A percentile compares a stretch with the other conserved stretches of the same genome.
Conservation (phyloP, 2,797 vertebrate genomes). For the Sebastes miniatus region DNA sequence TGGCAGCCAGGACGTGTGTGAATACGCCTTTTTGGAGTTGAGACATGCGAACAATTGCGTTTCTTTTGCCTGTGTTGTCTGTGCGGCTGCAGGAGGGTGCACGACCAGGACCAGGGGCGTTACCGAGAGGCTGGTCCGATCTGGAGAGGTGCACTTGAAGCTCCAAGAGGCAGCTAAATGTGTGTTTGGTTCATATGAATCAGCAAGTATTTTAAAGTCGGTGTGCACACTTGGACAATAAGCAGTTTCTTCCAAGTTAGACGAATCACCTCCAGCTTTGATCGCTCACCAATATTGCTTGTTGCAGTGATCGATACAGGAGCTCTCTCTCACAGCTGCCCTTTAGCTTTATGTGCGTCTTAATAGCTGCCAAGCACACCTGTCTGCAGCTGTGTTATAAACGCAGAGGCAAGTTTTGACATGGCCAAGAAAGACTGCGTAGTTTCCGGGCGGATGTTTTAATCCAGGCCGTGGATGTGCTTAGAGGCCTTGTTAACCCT, state of each 20-base stretch:
- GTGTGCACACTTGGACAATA: no score
- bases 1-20: neutral
- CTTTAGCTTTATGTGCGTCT: constrained; percentile 1
- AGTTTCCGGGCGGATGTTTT: constrained; percentile 59
- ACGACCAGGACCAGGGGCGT: constrained; percentile 86
- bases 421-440: constrained; percentile 62
- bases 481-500: constrained; percentile 82
- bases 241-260: constrained; percentile 4
- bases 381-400: constrained; percentile 8
- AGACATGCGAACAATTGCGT: constrained; percentile 79
- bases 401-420: constrained; percentile 26
- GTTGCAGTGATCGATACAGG: constrained; percentile 50
- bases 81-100: constrained; percentile 69
- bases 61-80: constrained; percentile 69
- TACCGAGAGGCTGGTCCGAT: constrained; percentile 78
- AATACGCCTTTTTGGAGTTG: constrained; percentile 49
- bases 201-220: neutral
- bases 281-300: constrained; percentile 33
- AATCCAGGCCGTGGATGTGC: constrained; percentile 78
- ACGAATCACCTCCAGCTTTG: constrained; percentile 23
- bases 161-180: constrained; percentile 60
- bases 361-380: neutral
- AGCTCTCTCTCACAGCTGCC: constrained; percentile 7
- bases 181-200: constrained; percentile 11
- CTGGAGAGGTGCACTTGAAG: constrained; percentile 70